phyloP scores from a whole-genome alignment of 2,888 invertebrate species.

The Lycophotia porphyrea region DNA sequence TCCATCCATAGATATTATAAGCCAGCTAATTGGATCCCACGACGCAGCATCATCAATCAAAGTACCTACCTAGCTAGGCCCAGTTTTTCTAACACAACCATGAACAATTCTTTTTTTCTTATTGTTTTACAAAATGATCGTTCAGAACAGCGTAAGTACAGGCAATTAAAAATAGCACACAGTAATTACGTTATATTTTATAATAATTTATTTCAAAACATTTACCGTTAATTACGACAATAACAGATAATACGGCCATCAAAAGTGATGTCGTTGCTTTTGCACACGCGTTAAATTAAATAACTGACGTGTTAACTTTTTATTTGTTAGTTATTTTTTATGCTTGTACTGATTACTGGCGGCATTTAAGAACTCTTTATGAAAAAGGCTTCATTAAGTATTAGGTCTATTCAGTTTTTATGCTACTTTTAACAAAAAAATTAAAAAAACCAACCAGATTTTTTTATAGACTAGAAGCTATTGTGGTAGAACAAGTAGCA shows the following conservation, averaged over 20 bases:
- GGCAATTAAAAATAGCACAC: slow-evolving; percentile 45
- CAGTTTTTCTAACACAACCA: slow-evolving; percentile 55
- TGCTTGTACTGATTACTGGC: slow-evolving; percentile 4
- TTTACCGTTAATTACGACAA: slow-evolving; percentile 28
- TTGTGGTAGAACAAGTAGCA: no score
- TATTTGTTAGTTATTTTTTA: slow-evolving; percentile 8
- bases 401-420: slow-evolving; percentile 16
- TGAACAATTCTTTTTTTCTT: slow-evolving; percentile 45
- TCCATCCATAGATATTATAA: slow-evolving; percentile 54
- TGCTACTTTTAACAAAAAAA: no score
- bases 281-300: slow-evolving; percentile 11
- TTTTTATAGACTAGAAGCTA: no score
- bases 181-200: slow-evolving; percentile 24
- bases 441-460: no score
- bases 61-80: slow-evolving; percentile 33
- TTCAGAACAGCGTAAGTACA: slow-evolving; percentile 44
- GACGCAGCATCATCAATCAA: slow-evolving; percentile 62
- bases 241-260: slow-evolving; percentile 25
- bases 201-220: slow-evolving; percentile 31
- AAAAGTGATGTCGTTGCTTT: slow-evolving; percentile 33
- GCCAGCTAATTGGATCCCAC: slow-evolving; percentile 67
- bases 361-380: neutral
- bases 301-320: slow-evolving; percentile 19
- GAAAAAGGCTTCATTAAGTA: slow-evolving; percentile 11
- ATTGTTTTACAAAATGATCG: slow-evolving; percentile 49